Evolutionary conservation across 1,140 invertebrate species (phyloP), one percentile per base, ranked within the genome.

Genomic region (Mylabris phalerata): DNA sequence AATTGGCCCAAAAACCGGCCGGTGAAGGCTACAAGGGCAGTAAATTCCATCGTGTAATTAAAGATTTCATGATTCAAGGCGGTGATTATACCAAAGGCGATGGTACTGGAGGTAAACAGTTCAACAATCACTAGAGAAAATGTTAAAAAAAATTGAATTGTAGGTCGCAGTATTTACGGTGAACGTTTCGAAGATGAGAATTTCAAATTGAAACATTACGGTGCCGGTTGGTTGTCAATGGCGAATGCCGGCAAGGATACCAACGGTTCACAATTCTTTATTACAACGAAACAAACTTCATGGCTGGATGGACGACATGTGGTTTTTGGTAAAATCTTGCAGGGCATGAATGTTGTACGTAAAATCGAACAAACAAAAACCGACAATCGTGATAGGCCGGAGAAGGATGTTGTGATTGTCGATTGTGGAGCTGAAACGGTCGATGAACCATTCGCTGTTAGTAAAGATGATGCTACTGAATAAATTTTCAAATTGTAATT

Each of bases 221-320:
- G 94, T 50, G 85, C 94, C 71, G 96, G 96, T 52, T 97, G 93
- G 92, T 73, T 97, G 49, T 95, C 92, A 0, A 98, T 98, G 94
- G 94, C 94, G 50, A 97, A 98, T 77, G 90, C 93, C 74, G 92
- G 90, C 52, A 92, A 93, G 75, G 92, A 98, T 73, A 98, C 96
- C 39, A 99, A 98, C 78, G 96, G 96, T 25, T 97, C 93, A 24
- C 96, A 99, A 72, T 99, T 99, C 78, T 99, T 98, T 72, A 95
- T 98, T 70, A 96, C 93, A 11, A 87, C 86, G 2, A 90, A 90
- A 62, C 82, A 88, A 68, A 98, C 96, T 9, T 78, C 89, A 25
- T 99, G 97, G 97, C 79, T 98, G 38, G 93, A 98, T 80, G 92
- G 92, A 11, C 84, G 89, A 73, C 97, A 99, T 73, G 94, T 98